phyloP scores from a whole-genome alignment of 2,797 vertebrate genomes.

The Pipistrellus kuhlii region DNA sequence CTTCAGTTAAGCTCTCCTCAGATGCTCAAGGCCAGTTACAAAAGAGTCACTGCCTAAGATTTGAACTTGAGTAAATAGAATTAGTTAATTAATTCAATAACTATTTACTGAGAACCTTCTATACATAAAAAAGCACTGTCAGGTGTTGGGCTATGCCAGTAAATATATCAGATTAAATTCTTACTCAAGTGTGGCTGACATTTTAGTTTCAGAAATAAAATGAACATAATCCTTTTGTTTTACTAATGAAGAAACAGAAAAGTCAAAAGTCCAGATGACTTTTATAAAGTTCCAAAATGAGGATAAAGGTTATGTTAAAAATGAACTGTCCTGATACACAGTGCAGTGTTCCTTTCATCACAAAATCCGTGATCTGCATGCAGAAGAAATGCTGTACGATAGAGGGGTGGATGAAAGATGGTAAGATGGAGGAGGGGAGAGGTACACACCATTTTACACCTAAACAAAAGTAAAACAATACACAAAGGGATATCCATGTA shows the following conservation, averaged over 20 bases:
- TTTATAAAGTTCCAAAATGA: not conserved
- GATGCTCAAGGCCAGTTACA: not conserved
- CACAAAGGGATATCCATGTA: not conserved
- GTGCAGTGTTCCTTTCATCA: not conserved
- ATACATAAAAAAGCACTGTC: not conserved
- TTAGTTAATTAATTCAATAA: not conserved
- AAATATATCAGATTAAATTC: not conserved
- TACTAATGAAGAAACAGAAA: not conserved
- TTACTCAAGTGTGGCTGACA: not conserved
- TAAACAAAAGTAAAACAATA: not conserved
- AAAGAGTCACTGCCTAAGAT: not conserved
- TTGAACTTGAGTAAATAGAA: not conserved
- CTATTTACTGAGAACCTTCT: not conserved
- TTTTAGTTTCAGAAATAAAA: constrained; percentile 25
- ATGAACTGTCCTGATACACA: not conserved
- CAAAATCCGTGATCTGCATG: not conserved
- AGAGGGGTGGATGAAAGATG: not conserved
- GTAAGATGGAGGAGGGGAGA: not conserved
- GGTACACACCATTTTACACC: not conserved
- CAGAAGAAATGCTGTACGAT: not conserved
- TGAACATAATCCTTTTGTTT: not conserved
- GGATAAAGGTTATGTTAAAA: not conserved
- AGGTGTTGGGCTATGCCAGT: not conserved
- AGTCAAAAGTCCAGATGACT: not conserved
- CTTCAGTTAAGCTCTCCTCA: not conserved